Base-by-base conservation (phyloP, 2,888 invertebrate genomes). In the Eurois occulta region DNA sequence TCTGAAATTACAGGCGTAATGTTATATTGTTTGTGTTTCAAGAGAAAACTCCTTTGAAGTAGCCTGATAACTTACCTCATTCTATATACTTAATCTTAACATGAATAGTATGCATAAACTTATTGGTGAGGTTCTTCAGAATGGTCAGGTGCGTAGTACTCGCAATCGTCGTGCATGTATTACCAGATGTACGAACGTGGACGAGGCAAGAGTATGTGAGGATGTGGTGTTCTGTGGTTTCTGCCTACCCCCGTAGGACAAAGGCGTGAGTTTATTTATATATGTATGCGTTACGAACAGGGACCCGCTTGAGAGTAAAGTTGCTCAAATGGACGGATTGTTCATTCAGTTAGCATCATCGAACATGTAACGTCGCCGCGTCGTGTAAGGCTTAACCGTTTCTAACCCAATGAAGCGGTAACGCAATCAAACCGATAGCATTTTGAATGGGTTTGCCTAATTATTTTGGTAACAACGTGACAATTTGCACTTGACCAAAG, bases 351-450 rank as follows among this genome's bases (percentile, higher is more conserved):
- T 62, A 67, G 24, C 43, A 13, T 32, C 46, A 46, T 43, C 21
- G 67, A 21, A 46, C 67, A 28, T 46, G 41, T 67, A 46, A 66
- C 38, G 41, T 58, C 58, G 28, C 28, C 28, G 58, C 58, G 58
- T 43, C 28, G 41, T 28, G 18, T 46, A 46, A 67, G 38, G 11
- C 41, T 41, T 38, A 41, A 66, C 28, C 18, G 28, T 43, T 41
- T 67, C 65, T n/a, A 41, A 41, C 16, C n/a, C 65, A 65, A 41
- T 65, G 65, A 65, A 65, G 65, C 65, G 65, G n/a, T 41, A 65
- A 65, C n/a, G 41, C 65, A 65, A 65, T 65, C 65, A n/a, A 41
- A 41, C 18, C 64, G 38, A 38, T 38, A 38, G 16, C 65, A 18
- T 65, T 35, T 65, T 65, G 65, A 65, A 65, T 65, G 8, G 41